Evolutionary conservation across 2,113 vertebrate species (phyloP), one percentile per base, ranked within the genome.

Genomic region (Cyprinodon variegatus): DNA sequence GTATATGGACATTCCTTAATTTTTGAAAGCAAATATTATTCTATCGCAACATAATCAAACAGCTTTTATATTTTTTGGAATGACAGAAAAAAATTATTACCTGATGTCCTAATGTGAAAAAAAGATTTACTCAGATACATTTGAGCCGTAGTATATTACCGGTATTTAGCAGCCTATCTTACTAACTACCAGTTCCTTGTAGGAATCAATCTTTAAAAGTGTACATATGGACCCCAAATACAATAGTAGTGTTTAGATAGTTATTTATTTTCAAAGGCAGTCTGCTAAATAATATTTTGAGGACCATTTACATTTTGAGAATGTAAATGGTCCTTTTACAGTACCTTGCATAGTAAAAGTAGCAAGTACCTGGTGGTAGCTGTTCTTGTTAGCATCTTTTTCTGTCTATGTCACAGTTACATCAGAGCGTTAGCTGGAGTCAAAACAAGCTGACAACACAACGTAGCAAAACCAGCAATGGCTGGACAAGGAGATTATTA

Each of bases 1-100:
- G 79, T 80, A 76, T 88, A 84, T 63, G 65, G 75, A 77, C 81
- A 80, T 83, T 65, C 88, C 86, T 86, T 90, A 88, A 86, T 83
- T 84, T 73, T 86, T 72, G n/a, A 83, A 72, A 88, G 81, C 63
- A 70, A 74, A 83, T 85, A 76, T 65, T 63, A 80, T 43, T 81
- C 65, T 60, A 64, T 14, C 43, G 70, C 71, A 67, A 57, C 69
- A 48, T 46, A 72, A 48, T 70, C 65, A 81, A 67, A 59, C 67
- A 73, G 69, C 8, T 45, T 45, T 45, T 11, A 45, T 45, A 45
- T 1, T 45, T 10, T 11, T 45, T 45, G 9, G 5, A 45, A 11
- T 45, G 11, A 8, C 43, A 45, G 11, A 8, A 45, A 45, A 45
- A 66, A 60, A 65, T n/a, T 63, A 39, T 15, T 69, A 43, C 4